Evolutionary conservation across 2,113 vertebrate genomes (phyloP).

Genomic region (Heterochromis multidens): DNA sequence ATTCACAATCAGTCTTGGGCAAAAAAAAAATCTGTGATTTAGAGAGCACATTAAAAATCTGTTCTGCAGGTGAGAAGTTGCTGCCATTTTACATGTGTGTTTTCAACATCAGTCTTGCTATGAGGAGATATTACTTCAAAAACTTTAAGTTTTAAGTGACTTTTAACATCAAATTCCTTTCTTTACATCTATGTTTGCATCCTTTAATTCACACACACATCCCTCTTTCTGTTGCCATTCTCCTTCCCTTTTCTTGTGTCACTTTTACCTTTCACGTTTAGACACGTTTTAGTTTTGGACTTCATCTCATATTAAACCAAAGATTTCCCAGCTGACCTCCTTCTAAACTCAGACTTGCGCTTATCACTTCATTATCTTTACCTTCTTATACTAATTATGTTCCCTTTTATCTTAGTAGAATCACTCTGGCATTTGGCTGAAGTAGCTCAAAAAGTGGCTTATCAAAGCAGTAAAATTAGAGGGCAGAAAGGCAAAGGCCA

Average conservation of each 20-base stretch:
- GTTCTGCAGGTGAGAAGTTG: not conserved
- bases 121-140: not conserved
- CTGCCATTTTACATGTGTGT: not conserved
- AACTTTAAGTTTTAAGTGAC: constrained; percentile 35
- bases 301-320: constrained; percentile 30
- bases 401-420: constrained; percentile 43
- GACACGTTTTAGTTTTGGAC: constrained; percentile 20
- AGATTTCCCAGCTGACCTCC: constrained; percentile 25
- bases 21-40: not conserved
- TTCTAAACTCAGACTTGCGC: constrained; percentile 31
- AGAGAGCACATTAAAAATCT: not conserved
- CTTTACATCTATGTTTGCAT: not conserved
- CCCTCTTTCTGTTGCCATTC: not conserved
- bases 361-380: constrained; percentile 56
- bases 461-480: constrained; percentile 25
- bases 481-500: not conserved
- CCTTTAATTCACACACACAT: not conserved
- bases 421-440: constrained; percentile 25
- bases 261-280: constrained; percentile 10
- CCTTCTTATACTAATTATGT: constrained; percentile 49
- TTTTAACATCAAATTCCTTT: not conserved
- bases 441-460: constrained; percentile 36
- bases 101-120: not conserved
- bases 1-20: not conserved
- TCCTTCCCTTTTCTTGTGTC: not conserved